phyloP scores from a whole-genome alignment of 2,113 vertebrate species.

The Thymallus thymallus region DNA sequence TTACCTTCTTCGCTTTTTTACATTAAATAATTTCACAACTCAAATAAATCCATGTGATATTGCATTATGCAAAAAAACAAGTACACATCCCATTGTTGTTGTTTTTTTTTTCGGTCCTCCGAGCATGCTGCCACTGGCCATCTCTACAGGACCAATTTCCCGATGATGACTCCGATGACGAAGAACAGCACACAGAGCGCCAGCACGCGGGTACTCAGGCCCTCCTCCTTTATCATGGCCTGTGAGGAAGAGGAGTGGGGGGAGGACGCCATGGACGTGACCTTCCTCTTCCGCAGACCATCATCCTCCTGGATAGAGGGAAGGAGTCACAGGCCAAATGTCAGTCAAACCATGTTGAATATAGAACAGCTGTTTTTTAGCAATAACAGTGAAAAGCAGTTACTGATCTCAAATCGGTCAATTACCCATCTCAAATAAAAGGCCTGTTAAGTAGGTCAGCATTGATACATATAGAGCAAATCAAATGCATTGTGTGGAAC shows the following conservation, averaged over 20 bases:
- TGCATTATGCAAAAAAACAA: conserved; percentile 55
- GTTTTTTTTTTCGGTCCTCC: conserved; percentile 14
- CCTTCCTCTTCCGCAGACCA: conserved; percentile 87
- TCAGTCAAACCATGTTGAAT: not conserved
- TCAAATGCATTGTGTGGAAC: too few relatives aligned
- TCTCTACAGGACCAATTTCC: conserved; percentile 91
- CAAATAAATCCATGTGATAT: conserved; percentile 50
- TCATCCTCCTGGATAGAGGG: conserved; percentile 80
- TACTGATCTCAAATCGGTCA: not conserved
- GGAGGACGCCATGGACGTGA: conserved; percentile 53
- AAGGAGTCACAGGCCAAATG: not conserved
- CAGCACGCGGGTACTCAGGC: conserved; percentile 82
- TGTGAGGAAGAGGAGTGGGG: conserved; percentile 66
- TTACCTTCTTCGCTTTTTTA: conserved; percentile 42
- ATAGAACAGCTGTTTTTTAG: not conserved
- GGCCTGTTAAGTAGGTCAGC: too few relatives aligned
- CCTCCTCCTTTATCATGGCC: conserved; percentile 80
- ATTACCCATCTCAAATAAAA: not conserved
- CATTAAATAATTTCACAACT: conserved; percentile 43
- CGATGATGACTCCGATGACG: conserved; percentile 91
- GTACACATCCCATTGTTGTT: conserved; percentile 42
- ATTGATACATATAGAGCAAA: too few relatives aligned
- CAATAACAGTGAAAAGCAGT: not conserved
- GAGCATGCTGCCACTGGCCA: conserved; percentile 35
- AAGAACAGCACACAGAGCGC: conserved; percentile 91